Percentiles rank a stretch among this genome's conserved stretches.
Conservation (phyloP, 2,113 vertebrate genomes). For the Aspiorhynchus laticeps region DNA sequence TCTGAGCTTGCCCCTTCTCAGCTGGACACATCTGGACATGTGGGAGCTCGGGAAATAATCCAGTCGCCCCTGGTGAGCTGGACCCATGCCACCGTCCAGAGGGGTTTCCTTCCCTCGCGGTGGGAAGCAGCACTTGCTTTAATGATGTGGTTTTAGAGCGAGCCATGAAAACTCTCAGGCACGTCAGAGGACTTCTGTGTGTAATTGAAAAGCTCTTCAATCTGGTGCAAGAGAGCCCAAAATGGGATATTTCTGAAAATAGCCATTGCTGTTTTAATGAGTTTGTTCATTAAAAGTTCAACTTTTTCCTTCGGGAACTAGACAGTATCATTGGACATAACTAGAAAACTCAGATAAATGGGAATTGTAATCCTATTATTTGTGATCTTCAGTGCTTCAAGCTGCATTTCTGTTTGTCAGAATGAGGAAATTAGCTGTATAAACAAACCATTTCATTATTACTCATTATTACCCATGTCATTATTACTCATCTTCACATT, state of each 20-base stretch:
- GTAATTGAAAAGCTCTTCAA: slow-evolving; percentile 71
- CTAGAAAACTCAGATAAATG: background rate
- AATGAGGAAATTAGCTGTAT: background rate
- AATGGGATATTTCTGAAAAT: slow-evolving; percentile 70
- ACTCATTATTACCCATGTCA: no score
- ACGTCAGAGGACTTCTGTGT: slow-evolving; percentile 60
- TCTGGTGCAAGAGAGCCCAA: slow-evolving; percentile 63
- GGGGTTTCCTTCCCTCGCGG: slow-evolving; percentile 42
- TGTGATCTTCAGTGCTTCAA: background rate
- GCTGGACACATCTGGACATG: slow-evolving; percentile 34
- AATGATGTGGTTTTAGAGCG: slow-evolving; percentile 66
- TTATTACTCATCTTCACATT: slow-evolving; percentile 43
- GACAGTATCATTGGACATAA: slow-evolving; percentile 24
- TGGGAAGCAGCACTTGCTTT: slow-evolving; percentile 65
- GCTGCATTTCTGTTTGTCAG: background rate
- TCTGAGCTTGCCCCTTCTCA: slow-evolving; percentile 26
- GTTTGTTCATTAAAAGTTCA: slow-evolving; percentile 71
- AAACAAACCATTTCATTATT: background rate
- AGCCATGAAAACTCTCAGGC: slow-evolving; percentile 63
- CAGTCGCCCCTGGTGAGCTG: slow-evolving; percentile 24
- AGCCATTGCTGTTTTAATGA: slow-evolving; percentile 69
- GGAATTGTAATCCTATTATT: background rate
- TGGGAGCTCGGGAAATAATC: slow-evolving; percentile 8
- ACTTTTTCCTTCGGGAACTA: slow-evolving; percentile 51
- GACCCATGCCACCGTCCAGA: slow-evolving; percentile 34